These are phyloP conservation scores for Sebastes variabilis DNA, from an alignment of 2,797 vertebrate species.

Conservation along the genomic window DNA sequence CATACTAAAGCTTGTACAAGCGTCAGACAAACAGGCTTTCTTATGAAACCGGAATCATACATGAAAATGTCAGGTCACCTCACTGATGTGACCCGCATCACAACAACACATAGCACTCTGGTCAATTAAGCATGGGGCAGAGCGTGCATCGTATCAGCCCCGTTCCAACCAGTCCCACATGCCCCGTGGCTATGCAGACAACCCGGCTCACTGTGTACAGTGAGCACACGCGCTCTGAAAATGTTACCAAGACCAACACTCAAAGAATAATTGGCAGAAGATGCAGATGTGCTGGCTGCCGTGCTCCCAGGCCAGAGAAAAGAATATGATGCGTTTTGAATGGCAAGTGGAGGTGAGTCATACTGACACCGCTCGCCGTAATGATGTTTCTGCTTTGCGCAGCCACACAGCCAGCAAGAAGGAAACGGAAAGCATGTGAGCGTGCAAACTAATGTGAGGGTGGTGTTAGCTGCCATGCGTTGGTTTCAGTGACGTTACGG, in stretches of 20 bases:
- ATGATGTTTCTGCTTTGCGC: constrained; percentile 70
- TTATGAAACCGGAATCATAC: constrained; percentile 34
- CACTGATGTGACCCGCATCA: constrained; percentile 45
- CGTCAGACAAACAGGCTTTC: constrained; percentile 27
- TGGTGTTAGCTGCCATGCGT: constrained; percentile 50
- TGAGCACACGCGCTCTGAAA: constrained; percentile 15
- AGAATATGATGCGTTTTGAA: constrained; percentile 68
- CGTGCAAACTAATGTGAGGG: constrained; percentile 53
- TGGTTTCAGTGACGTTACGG: constrained; percentile 18
- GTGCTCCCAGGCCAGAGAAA: constrained; percentile 48
- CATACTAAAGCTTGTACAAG: constrained; percentile 34
- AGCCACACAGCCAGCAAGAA: constrained; percentile 43
- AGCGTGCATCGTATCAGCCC: constrained; percentile 30
- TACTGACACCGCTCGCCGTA: constrained; percentile 58
- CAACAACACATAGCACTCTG: constrained; percentile 41
- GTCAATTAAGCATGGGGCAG: constrained; percentile 59
- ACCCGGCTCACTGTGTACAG: constrained; percentile 27
- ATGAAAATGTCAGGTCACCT: constrained; percentile 58
- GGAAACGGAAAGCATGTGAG: constrained; percentile 52
- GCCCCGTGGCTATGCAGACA: constrained; percentile 60
- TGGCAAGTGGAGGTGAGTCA: constrained; percentile 81
- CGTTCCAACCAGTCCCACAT: constrained; percentile 39
- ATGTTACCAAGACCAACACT: constrained; percentile 49
- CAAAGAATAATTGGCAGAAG: constrained; percentile 75
- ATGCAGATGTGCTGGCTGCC: constrained; percentile 74